Conservation (phyloP, 92 coral and sea anemone genomes). For the Isaurus tuberculatus region DNA sequence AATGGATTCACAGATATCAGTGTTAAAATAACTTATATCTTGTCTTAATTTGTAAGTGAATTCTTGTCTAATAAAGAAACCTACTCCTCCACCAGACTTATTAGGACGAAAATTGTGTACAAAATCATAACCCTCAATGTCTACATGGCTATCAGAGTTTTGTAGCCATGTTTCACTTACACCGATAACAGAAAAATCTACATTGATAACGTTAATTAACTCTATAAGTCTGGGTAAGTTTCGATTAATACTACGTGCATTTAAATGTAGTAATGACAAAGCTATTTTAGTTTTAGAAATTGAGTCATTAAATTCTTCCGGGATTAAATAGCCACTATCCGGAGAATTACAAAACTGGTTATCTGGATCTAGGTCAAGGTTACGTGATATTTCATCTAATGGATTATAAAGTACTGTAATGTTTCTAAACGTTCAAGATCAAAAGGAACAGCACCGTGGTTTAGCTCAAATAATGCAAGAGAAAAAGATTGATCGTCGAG, state of each 20-base stretch:
- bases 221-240: background rate
- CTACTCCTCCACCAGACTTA: background rate
- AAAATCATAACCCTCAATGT: too few relatives aligned
- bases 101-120: background rate
- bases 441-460: too few relatives aligned
- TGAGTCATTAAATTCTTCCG: background rate
- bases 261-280: background rate
- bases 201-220: background rate
- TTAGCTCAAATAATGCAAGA: too few relatives aligned
- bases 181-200: background rate
- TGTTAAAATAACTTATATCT: background rate
- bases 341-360: too few relatives aligned
- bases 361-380: too few relatives aligned
- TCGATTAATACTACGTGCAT: background rate
- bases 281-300: background rate
- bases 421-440: too few relatives aligned
- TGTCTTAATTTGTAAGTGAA: background rate
- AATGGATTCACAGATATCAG: constrained; percentile 1
- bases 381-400: too few relatives aligned
- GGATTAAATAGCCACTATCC: background rate
- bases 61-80: background rate
- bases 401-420: too few relatives aligned
- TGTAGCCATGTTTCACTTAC: background rate
- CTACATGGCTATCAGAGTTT: too few relatives aligned
- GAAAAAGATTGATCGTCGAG: too few relatives aligned